These are phyloP conservation scores for Xestia ashworthii DNA, from an alignment of 2,888 invertebrate genomes.

Conservation along the genomic window DNA sequence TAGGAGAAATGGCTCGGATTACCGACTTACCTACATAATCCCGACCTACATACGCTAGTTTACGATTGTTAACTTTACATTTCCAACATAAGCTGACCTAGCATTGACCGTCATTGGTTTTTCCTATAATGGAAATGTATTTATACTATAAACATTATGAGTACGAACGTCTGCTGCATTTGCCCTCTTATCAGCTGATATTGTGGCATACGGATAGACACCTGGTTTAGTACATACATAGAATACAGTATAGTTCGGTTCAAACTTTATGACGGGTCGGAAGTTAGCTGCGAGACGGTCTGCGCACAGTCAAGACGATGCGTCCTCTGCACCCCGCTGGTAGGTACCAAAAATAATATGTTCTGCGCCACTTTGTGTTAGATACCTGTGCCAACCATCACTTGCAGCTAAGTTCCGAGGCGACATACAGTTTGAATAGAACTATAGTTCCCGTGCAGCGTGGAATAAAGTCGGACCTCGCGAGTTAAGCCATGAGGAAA, in stretches of 20 bases:
- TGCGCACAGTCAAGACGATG: not conserved
- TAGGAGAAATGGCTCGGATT: slow-evolving; percentile 7
- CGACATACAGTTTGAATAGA: not conserved
- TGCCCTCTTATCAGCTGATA: not conserved
- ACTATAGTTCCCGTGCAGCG: not conserved
- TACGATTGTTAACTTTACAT: not conserved
- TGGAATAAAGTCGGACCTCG: not conserved
- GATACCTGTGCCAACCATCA: not conserved
- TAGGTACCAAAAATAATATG: not conserved
- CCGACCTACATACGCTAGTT: not conserved
- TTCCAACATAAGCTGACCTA: not conserved
- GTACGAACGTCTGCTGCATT: not conserved
- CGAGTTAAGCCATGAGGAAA: not conserved
- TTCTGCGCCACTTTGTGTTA: not conserved
- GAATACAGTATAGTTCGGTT: not conserved
- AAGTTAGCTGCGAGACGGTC: not conserved
- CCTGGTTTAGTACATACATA: not conserved
- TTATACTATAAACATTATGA: not conserved
- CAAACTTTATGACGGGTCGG: not conserved
- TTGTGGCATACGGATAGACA: not conserved
- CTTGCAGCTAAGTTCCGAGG: not conserved
- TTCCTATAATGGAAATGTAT: not conserved
- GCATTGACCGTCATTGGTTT: not conserved
- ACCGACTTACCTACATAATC: not conserved
- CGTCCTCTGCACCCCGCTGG: not conserved